A percentile compares a stretch with the other conserved stretches of the same genome.
phyloP scores from a whole-genome alignment of 1,140 invertebrate genomes.

The Idris sp. region DNA sequence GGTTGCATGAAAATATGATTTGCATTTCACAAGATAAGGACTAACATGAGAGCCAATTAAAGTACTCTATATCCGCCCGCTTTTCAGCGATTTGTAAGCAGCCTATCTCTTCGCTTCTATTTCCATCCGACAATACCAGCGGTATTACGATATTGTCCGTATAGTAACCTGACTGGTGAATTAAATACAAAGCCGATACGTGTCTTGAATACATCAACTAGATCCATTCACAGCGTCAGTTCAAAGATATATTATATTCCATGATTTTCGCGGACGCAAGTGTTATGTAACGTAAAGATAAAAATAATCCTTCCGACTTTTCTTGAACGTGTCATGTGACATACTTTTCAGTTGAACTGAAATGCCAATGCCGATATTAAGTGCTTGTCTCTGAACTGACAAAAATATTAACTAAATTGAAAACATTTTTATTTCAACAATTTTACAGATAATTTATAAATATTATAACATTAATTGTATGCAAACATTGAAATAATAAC shows the following conservation, averaged over 20 bases:
- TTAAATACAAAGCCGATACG: slow-evolving; percentile 50
- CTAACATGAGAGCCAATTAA: slow-evolving; percentile 28
- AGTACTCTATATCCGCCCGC: slow-evolving; percentile 24
- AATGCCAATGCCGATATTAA: too few relatives aligned
- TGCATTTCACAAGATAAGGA: slow-evolving; percentile 26
- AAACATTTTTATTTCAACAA: too few relatives aligned
- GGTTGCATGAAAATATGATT: too few relatives aligned
- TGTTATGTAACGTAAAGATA: too few relatives aligned
- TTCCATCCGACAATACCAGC: slow-evolving; percentile 28
- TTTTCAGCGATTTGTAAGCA: slow-evolving; percentile 49
- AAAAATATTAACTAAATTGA: too few relatives aligned
- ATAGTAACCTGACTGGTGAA: slow-evolving; percentile 47
- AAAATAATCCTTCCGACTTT: too few relatives aligned
- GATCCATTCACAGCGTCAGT: slow-evolving; percentile 21
- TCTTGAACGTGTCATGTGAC: too few relatives aligned
- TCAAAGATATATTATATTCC: slow-evolving; percentile 17
- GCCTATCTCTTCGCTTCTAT: slow-evolving; percentile 38
- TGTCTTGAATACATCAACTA: slow-evolving; percentile 31
- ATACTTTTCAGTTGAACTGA: too few relatives aligned
- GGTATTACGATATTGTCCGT: slow-evolving; percentile 34
- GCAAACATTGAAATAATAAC: too few relatives aligned
- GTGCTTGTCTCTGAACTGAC: too few relatives aligned
- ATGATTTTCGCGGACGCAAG: slow-evolving; percentile 4
- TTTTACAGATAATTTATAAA: too few relatives aligned
- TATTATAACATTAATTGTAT: too few relatives aligned